phyloP scores from a whole-genome alignment of 2,113 vertebrate species.

The Butorides virescens region DNA sequence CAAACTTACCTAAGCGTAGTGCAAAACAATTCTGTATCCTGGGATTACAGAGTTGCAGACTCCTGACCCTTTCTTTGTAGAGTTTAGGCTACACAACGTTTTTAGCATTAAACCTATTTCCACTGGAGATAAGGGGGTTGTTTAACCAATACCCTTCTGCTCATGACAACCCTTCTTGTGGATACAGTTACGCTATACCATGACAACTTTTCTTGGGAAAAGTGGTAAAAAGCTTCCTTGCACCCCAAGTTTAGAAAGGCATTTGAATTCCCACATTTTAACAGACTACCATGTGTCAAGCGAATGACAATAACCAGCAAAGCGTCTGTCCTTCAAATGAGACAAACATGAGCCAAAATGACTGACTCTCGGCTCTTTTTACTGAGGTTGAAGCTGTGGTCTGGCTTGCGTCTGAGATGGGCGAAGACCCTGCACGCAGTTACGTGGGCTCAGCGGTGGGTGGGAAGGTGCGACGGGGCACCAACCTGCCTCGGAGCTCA shows the following conservation, averaged over 20 bases:
- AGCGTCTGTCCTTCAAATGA: not conserved
- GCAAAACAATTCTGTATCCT: not conserved
- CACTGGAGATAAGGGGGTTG: not conserved
- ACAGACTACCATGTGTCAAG: not conserved
- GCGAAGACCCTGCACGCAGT: not conserved
- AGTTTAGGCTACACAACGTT: not conserved
- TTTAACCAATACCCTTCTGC: not conserved
- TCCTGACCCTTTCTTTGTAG: not conserved
- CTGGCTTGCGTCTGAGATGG: not conserved
- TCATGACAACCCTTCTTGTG: not conserved
- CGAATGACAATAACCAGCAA: not conserved
- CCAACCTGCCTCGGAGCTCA: not conserved
- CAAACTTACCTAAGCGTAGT: conserved; percentile 23
- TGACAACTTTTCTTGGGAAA: not conserved
- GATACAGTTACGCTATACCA: not conserved
- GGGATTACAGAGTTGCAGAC: not conserved
- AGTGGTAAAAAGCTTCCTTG: not conserved
- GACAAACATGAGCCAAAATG: not conserved
- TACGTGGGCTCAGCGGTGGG: not conserved
- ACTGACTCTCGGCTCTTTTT: not conserved
- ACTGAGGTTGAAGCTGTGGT: not conserved
- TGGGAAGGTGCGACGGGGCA: not conserved
- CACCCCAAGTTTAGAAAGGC: not conserved
- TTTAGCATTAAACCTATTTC: not conserved
- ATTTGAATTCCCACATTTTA: not conserved